Conservation (phyloP, 2,113 vertebrate genomes). For the Ochotona curzoniae region DNA sequence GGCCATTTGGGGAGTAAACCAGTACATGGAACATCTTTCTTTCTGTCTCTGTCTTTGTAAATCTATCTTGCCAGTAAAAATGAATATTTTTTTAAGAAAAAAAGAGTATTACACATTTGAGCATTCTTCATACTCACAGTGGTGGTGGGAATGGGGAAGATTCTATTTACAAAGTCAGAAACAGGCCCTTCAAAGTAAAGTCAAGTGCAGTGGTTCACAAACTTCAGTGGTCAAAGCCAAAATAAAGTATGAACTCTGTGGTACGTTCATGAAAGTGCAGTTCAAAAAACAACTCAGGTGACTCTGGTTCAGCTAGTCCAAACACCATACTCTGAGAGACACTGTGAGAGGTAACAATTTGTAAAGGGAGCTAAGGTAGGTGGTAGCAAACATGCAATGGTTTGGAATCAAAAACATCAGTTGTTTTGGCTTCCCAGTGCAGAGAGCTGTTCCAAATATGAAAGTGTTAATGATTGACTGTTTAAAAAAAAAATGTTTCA, state of each 20-base stretch:
- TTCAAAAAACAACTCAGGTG: constrained; percentile 2
- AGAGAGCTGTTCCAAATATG: constrained; percentile 35
- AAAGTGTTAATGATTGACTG: background rate
- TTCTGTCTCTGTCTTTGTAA: too few species aligned
- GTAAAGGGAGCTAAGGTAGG: constrained; percentile 34
- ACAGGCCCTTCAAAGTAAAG: background rate
- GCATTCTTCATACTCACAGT: too few species aligned
- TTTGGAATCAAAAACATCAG: constrained; percentile 59
- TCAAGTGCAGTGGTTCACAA: background rate
- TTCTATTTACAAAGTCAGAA: background rate
- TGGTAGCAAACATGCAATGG: constrained; percentile 36
- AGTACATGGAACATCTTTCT: too few species aligned
- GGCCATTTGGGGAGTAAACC: too few species aligned
- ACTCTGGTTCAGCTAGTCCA: constrained; percentile 46
- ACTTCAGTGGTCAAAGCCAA: background rate
- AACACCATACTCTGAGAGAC: background rate
- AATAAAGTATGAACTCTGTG: background rate
- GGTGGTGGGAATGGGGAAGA: too few species aligned
- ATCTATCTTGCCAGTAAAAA: too few species aligned
- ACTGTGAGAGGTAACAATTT: constrained; percentile 27
- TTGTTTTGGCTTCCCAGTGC: constrained; percentile 33
- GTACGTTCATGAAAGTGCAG: background rate
- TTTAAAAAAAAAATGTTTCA: constrained; percentile 12
- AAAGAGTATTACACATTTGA: too few species aligned
- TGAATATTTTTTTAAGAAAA: too few species aligned